Evolutionary conservation across 2,797 vertebrate species (phyloP), one percentile per base, ranked within the genome.

Genomic region (Acipenser oxyrinchus): DNA sequence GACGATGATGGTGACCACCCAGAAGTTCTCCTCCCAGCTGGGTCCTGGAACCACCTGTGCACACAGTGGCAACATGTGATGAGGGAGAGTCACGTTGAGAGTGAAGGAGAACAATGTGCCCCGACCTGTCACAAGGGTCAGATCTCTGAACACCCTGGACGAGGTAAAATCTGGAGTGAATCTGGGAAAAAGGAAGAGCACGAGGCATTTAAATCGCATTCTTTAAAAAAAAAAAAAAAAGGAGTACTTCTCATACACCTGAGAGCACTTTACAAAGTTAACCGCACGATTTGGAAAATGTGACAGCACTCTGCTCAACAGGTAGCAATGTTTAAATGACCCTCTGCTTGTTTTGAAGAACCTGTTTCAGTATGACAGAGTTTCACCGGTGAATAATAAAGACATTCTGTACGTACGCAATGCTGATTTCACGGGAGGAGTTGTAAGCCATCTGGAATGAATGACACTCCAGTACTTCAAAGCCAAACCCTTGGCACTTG

Each of bases 131-230:
- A 95, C 86, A 60, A 98, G 79, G 0, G 92, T 92, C 72, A 99
- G 85, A 74, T 98, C 95, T 49, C 95, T 87, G 70, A 98, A 97
- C 68, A 99, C 93, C 96, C 96, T 98, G 0, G 96, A 99, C 6
- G 96, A 98, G 0, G 96, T 99, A 69, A 99, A 99, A 79, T 99
- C 96, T 23, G 96, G 96, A 48, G 95, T 98, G 80, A 99, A 99
- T 72, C 96, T 99, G 75, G 1, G 15, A 10, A 6, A 49, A 1
- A n/a, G 55, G 37, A 18, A 7, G 50, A 60, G 37, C 6, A 23
- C 15, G 49, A 23, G 8, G 23, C 8, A 67, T 37, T 37, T 37
- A 37, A 18, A 37, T 37, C 23, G 4, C 23, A 37, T 37, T 23
- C 23, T 23, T 37, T 2, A 7, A 61, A 9, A n/a, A 52, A 60